Base-by-base conservation (phyloP, 1,140 invertebrate genomes). In the Amphibalanus amphitrite region DNA sequence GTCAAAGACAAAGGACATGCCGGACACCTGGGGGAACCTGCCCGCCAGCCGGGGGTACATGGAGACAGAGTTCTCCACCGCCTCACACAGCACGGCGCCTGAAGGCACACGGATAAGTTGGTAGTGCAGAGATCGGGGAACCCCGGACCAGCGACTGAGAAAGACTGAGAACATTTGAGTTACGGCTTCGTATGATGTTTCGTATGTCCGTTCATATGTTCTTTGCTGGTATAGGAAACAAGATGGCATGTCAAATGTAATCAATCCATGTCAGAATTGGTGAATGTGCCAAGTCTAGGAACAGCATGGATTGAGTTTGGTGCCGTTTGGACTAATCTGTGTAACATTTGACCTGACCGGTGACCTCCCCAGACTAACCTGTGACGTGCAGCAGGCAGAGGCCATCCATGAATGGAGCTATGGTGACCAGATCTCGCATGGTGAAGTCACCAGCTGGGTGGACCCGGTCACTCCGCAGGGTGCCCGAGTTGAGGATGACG, bases 401-500 rank as follows among this genome's bases (percentile, higher is more conserved):
- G 0, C 88, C 87, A 80, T 95, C 92, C 47, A 90, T 81, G 86
- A 92, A 90, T 0, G 92, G 92, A 65, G 95, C 84, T 47, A 95
- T 85, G 72, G 85, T 89, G 1, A 90, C 86, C 28, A 95, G 81
- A 81, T 95, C 92, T 23, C 89, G 83, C 75, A 93, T 85, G 26
- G 86, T 90, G 78, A 95, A 95, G 67, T 87, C 84, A 0, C 93
- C 92, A 29, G 87, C 85, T 3, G 87, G 83, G 80, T 92, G 90
- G 0, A 90, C 84, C 70, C 78, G 77, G 80, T 93, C 90, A 70
- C 89, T 90, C 71, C 90, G 81, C 71, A 93, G 85, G 40, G 92
- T 94, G 47, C 93, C 93, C 26, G 90, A 92, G 80, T 95, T 95
- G 23, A 95, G 81, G 1, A 95, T 78, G 20, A 91, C 90, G 23